phyloP scores from a whole-genome alignment of 2,797 vertebrate genomes.

The Spheniscus humboldti region DNA sequence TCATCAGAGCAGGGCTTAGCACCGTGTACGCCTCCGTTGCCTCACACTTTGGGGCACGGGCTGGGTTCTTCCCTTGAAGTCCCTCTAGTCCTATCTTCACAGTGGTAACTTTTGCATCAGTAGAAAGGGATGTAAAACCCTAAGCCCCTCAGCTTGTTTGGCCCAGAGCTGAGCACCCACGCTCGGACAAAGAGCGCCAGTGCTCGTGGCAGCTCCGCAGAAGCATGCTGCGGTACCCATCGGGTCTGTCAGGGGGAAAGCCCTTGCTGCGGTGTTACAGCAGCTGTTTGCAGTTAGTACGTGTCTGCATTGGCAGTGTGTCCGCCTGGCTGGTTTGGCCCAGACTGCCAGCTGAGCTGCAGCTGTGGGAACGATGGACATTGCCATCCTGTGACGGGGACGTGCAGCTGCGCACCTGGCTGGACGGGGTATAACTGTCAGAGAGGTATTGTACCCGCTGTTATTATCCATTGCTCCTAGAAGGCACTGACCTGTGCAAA shows the following conservation, averaged over 20 bases:
- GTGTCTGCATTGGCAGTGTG: constrained; percentile 71
- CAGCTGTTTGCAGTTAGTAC: neutral
- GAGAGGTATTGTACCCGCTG: constrained; percentile 72
- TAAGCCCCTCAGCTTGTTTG: rapidly evolving
- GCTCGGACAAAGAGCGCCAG: rapidly evolving
- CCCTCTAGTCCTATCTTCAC: neutral
- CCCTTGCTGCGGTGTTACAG: rapidly evolving
- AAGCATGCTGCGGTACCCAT: rapidly evolving
- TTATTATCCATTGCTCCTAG: rapidly evolving
- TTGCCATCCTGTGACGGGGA: constrained; percentile 83
- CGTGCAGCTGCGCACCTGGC: constrained; percentile 84
- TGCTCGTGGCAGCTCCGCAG: rapidly evolving
- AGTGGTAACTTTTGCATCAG: neutral
- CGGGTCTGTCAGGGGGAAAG: rapidly evolving
- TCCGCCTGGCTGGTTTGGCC: constrained; percentile 83
- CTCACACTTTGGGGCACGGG: rapidly evolving
- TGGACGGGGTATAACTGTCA: constrained; percentile 87
- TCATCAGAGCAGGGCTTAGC: neutral
- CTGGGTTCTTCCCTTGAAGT: neutral
- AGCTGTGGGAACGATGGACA: constrained; percentile 84
- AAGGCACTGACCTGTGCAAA: rapidly evolving
- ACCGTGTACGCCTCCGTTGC: rapidly evolving
- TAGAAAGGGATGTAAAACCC: neutral
- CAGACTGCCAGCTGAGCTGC: constrained; percentile 83
- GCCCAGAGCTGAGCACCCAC: neutral